These are phyloP conservation scores for Wasmannia auropunctata DNA, from an alignment of 1,140 invertebrate species.

Conservation along the genomic window DNA sequence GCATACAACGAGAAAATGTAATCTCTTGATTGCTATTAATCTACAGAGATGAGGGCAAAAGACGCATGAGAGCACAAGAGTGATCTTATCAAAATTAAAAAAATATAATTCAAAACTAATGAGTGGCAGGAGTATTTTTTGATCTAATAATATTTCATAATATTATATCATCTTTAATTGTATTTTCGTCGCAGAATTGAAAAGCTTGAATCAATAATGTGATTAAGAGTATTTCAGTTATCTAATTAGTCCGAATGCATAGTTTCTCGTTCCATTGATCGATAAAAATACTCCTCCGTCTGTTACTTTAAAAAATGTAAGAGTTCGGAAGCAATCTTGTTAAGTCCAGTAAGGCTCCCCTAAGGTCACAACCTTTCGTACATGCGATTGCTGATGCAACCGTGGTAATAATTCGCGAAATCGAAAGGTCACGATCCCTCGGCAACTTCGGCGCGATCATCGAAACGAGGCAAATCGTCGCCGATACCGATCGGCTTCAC, in stretches of 20 bases:
- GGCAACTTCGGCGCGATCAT: slow-evolving; percentile 45
- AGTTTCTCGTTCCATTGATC: background rate
- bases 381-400: slow-evolving; percentile 30
- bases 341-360: slow-evolving; percentile 1
- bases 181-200: background rate
- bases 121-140: background rate
- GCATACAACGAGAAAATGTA: background rate
- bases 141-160: background rate
- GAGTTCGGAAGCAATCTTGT: slow-evolving; percentile 38
- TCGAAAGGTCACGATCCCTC: slow-evolving; percentile 54
- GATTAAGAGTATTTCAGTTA: background rate
- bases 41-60: background rate
- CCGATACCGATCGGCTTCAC: slow-evolving; percentile 56
- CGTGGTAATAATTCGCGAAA: slow-evolving; percentile 67
- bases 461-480: slow-evolving; percentile 66
- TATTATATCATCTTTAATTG: background rate
- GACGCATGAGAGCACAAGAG: background rate
- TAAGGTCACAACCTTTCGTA: slow-evolving; percentile 40
- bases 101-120: background rate
- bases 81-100: background rate
- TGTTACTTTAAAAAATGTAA: background rate
- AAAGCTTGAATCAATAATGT: background rate
- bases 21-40: background rate
- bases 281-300: background rate
- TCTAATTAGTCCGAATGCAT: background rate